Percentiles rank a stretch among this genome's conserved stretches.
phyloP scores from a whole-genome alignment of 2,888 invertebrate genomes.

The Ashinkailepas kermadecensis region DNA sequence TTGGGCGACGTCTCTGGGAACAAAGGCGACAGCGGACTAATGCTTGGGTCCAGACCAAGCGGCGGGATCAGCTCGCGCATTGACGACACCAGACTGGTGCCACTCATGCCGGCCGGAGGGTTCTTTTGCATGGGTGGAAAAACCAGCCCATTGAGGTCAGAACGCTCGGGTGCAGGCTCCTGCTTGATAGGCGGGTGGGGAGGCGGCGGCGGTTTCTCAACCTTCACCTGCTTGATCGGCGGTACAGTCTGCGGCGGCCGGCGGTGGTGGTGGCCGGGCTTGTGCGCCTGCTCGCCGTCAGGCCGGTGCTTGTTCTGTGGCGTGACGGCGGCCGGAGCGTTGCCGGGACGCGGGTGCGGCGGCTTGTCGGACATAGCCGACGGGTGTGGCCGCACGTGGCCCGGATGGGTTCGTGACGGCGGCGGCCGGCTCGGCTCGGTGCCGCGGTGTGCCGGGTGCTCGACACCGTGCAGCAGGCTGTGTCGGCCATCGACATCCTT shows the following conservation, averaged over 20 bases:
- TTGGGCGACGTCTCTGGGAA: neutral
- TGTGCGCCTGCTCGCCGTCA: neutral
- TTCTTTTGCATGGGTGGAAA: neutral
- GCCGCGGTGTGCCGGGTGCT: neutral
- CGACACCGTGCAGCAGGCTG: neutral
- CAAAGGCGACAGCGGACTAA: neutral
- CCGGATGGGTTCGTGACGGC: neutral
- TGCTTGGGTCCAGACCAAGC: neutral
- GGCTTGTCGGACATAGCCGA: neutral
- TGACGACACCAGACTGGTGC: neutral
- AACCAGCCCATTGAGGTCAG: neutral
- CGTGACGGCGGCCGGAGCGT: neutral
- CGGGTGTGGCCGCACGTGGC: neutral
- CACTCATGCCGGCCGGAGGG: neutral
- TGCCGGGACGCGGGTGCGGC: neutral
- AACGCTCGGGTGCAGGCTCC: neutral
- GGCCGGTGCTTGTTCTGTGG: neutral
- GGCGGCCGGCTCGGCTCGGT: neutral
- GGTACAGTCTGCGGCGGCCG: neutral
- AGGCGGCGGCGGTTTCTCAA: neutral
- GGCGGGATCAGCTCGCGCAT: neutral
- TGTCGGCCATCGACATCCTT: conserved; percentile 5
- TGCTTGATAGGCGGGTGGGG: neutral
- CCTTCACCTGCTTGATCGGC: neutral
- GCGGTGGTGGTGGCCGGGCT: neutral